phyloP scores from a whole-genome alignment of 2,797 vertebrate species.

The Trichosurus vulpecula region DNA sequence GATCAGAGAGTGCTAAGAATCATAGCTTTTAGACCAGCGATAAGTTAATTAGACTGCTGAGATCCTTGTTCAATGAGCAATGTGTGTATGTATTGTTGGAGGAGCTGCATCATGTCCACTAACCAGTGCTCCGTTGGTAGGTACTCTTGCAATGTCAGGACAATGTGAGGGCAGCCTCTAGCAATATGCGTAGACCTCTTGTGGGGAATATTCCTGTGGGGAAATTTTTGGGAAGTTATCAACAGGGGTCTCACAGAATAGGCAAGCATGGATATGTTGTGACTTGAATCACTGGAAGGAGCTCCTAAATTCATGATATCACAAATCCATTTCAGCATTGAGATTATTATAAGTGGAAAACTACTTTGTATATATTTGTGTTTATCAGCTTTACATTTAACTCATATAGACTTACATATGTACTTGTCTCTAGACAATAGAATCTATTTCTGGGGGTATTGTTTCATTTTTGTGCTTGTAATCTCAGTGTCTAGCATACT shows the following conservation, averaged over 20 bases:
- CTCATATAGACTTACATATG: not conserved
- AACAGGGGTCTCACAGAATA: not conserved
- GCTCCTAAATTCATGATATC: not conserved
- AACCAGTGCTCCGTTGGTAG: not conserved
- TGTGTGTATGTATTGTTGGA: not conserved
- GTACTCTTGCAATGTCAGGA: not conserved
- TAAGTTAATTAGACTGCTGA: not conserved
- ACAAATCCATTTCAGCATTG: not conserved
- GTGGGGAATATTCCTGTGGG: not conserved
- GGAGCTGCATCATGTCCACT: not conserved
- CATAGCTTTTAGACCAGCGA: not conserved
- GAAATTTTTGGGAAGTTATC: not conserved
- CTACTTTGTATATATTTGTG: not conserved
- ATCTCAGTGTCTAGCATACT: not conserved
- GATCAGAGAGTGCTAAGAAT: not conserved
- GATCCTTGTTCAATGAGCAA: not conserved
- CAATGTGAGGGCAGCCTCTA: not conserved
- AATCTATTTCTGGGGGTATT: no score
- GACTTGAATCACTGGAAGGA: not conserved
- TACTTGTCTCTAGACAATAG: no score
- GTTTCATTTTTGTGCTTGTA: not conserved
- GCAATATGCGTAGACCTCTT: not conserved
- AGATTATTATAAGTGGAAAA: not conserved
- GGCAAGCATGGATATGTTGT: not conserved
- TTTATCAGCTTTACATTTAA: not conserved